Conservation (phyloP, 2,888 invertebrate genomes). For the Eucriotettix oculatus region DNA sequence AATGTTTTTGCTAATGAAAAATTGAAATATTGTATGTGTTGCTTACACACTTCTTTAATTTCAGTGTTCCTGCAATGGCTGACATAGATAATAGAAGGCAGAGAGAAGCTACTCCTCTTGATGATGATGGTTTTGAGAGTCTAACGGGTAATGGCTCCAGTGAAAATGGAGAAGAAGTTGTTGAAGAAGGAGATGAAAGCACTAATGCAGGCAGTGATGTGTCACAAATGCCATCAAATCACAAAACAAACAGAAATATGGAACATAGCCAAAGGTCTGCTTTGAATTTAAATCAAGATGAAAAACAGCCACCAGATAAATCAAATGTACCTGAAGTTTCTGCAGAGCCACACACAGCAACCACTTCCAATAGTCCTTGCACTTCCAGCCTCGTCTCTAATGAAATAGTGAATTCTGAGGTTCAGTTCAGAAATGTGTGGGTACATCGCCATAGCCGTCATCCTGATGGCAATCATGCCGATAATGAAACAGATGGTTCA, state of each 20-base stretch:
- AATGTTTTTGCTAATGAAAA: too few relatives aligned
- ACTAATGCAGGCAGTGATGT: neutral
- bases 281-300: neutral
- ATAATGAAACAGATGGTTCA: constrained; percentile 4
- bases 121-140: constrained; percentile 73
- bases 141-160: constrained; percentile 66
- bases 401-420: neutral
- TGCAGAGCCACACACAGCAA: neutral
- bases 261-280: neutral
- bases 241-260: neutral
- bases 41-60: too few relatives aligned
- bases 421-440: constrained; percentile 1
- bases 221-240: neutral
- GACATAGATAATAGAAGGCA: neutral
- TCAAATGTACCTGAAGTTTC: neutral
- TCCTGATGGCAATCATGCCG: constrained; percentile 4
- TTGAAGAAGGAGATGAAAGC: neutral
- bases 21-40: too few relatives aligned
- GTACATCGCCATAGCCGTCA: neutral
- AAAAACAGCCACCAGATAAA: neutral
- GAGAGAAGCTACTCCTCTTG: constrained; percentile 26
- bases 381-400: neutral
- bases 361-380: neutral
- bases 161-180: constrained; percentile 37
- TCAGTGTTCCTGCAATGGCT: too few relatives aligned